A percentile compares a stretch with the other conserved stretches of the same genome.
phyloP scores from a whole-genome alignment of 2,797 vertebrate species.

The Xyrichtys novacula region DNA sequence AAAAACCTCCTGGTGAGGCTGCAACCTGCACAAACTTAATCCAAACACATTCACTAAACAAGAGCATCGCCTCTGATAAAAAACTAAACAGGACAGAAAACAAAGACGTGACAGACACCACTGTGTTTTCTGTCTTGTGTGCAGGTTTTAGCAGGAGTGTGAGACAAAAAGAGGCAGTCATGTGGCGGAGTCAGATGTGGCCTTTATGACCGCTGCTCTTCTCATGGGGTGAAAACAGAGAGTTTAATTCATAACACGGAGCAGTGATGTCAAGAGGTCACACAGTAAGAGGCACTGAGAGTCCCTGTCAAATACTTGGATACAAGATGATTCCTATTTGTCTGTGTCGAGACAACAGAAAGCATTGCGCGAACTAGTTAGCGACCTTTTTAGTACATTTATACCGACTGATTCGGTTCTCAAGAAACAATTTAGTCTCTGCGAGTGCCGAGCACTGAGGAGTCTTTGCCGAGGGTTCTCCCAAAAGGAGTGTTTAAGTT shows the following conservation, averaged over 20 bases:
- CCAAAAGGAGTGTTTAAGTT: conserved; percentile 11
- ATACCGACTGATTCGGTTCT: not conserved
- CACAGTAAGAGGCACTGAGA: conserved; percentile 53
- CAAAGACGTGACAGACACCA: not conserved
- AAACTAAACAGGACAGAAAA: not conserved
- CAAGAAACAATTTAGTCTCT: not conserved
- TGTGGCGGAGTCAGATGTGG: not conserved
- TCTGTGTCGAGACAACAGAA: conserved; percentile 16
- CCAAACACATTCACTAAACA: conserved; percentile 27
- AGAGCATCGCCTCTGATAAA: not conserved
- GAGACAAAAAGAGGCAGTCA: conserved; percentile 17
- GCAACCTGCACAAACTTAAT: conserved; percentile 11
- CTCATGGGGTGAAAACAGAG: not conserved
- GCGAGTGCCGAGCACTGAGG: not conserved
- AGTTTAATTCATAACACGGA: conserved; percentile 12
- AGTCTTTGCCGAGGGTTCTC: not conserved
- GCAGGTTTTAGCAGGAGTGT: conserved; percentile 36
- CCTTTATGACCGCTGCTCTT: not conserved
- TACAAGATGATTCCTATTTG: conserved; percentile 26
- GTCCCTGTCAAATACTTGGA: not conserved
- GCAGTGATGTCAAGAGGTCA: conserved; percentile 45
- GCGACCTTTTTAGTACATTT: not conserved
- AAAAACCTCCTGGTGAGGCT: conserved; percentile 31
- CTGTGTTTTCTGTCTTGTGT: conserved; percentile 39
- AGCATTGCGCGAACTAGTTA: conserved; percentile 14